phyloP scores from a whole-genome alignment of 2,113 vertebrate species.

The Narcine bancroftii region DNA sequence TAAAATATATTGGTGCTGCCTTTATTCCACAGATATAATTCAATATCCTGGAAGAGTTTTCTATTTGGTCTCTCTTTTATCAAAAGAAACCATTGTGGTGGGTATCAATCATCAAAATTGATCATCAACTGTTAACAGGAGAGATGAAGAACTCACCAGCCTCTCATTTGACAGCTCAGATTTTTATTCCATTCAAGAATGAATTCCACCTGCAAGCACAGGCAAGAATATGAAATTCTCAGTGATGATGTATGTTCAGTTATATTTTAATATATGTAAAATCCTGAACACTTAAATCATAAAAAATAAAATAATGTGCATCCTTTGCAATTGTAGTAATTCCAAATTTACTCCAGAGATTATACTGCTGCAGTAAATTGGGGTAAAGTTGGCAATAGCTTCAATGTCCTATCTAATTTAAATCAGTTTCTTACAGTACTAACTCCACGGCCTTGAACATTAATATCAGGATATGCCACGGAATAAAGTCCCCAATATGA shows the following conservation, averaged over 20 bases:
- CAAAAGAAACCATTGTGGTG: not conserved
- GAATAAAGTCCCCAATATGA: not conserved
- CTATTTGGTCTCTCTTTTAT: not conserved
- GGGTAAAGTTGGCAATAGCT: not conserved
- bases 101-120: not conserved
- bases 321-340: not conserved
- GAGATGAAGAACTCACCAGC: not conserved
- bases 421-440: not conserved
- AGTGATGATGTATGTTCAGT: not conserved
- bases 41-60: not conserved
- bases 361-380: not conserved
- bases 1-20: not conserved
- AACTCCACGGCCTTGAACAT: not conserved
- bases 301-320: not conserved
- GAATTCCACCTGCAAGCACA: not conserved
- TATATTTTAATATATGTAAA: not conserved
- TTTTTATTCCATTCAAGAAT: slow-evolving; percentile 1
- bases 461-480: not conserved
- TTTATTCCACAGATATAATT: not conserved
- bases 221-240: no score
- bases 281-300: not conserved
- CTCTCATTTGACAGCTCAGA: not conserved
- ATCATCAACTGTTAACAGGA: not conserved
- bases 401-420: not conserved
- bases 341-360: not conserved